Conservation (phyloP, 2,888 invertebrate genomes). For the Ochropleura plecta region DNA sequence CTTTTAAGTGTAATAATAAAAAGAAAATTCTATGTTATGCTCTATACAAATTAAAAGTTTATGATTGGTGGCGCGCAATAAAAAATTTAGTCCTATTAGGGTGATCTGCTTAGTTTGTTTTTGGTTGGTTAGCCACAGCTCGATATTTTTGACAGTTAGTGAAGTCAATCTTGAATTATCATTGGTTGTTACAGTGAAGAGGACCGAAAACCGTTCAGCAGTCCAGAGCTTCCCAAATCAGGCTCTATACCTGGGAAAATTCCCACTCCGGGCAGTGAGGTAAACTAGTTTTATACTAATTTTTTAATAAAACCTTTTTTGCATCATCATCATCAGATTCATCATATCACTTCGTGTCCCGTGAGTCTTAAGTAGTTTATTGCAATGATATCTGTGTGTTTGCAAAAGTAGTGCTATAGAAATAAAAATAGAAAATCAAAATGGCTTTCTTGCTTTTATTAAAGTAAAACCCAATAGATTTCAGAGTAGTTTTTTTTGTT, state of each 20-base stretch:
- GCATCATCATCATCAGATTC: constrained; percentile 24
- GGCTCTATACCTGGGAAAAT: constrained; percentile 79
- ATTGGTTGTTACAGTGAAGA: constrained; percentile 74
- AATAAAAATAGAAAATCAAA: background rate
- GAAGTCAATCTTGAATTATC: background rate
- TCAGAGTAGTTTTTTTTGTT: background rate
- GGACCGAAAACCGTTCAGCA: constrained; percentile 85
- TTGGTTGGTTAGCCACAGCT: background rate
- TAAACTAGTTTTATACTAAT: constrained; percentile 66
- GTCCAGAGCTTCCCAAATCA: constrained; percentile 80
- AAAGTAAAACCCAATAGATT: background rate
- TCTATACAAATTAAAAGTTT: no score
- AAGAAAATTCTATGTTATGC: no score
- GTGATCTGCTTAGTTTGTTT: background rate
- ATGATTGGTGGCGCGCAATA: no score
- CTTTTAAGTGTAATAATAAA: no score
- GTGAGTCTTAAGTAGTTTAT: constrained; percentile 16
- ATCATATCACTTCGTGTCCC: background rate
- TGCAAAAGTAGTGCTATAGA: background rate
- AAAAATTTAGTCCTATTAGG: no score
- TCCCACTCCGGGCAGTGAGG: constrained; percentile 80
- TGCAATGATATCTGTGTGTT: background rate
- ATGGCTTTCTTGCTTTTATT: background rate
- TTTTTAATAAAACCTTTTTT: constrained; percentile 25
- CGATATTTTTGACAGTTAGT: no score